phyloP scores from a whole-genome alignment of 2,113 vertebrate species.

The Delphinapterus leucas region DNA sequence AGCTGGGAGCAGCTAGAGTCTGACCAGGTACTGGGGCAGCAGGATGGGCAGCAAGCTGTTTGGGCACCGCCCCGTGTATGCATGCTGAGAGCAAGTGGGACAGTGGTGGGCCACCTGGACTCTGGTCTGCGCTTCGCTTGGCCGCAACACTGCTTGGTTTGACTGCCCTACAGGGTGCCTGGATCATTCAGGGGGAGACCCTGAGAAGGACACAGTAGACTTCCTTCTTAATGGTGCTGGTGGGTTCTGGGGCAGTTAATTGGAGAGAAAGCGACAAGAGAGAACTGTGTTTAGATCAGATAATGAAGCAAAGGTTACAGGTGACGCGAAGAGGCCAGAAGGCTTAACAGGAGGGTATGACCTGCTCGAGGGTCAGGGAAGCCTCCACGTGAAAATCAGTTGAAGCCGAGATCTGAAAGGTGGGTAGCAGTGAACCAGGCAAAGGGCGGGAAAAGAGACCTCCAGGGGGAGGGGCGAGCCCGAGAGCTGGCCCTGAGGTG shows the following conservation, averaged over 20 bases:
- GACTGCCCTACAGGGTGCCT: background rate
- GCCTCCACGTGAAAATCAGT: background rate
- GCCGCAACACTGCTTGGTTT: background rate
- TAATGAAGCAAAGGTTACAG: background rate
- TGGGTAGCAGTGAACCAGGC: background rate
- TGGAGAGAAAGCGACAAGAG: background rate
- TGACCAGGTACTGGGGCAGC: no score
- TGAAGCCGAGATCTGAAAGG: background rate
- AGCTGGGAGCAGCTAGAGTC: no score
- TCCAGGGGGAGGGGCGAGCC: background rate
- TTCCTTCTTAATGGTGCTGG: background rate
- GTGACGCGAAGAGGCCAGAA: background rate
- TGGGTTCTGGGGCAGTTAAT: background rate
- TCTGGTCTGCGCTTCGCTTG: no score
- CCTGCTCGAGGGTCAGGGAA: background rate
- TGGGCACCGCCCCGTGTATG: no score
- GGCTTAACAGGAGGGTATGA: background rate
- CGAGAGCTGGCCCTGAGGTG: background rate
- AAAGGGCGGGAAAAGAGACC: background rate
- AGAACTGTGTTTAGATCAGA: background rate
- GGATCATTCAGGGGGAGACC: background rate
- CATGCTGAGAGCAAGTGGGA: no score
- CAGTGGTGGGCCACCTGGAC: no score
- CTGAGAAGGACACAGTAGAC: background rate
- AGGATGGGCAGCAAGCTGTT: no score